A percentile compares a stretch with the other conserved stretches of the same genome.
Evolutionary conservation across 2,113 vertebrate genomes (phyloP).

Genomic region (Rhagologus leucostigma): DNA sequence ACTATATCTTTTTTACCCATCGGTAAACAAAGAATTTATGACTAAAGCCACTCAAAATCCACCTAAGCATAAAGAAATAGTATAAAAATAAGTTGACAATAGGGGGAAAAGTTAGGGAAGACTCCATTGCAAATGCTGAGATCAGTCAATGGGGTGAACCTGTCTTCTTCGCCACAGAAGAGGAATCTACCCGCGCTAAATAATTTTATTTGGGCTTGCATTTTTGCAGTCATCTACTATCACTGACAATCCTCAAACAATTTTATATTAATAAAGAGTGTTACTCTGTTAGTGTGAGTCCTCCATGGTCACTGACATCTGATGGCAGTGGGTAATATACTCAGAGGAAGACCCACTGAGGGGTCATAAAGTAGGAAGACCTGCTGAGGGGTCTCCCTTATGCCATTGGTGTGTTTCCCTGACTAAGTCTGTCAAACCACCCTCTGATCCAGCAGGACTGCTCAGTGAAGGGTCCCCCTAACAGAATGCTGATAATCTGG

Average conservation of each 20-base stretch:
- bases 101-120: neutral
- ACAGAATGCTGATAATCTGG: neutral
- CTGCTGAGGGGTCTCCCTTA: too few relatives aligned
- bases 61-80: neutral
- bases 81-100: neutral
- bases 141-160: neutral
- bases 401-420: neutral
- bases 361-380: neutral
- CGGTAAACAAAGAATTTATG: neutral
- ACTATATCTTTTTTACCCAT: neutral
- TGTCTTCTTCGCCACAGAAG: neutral
- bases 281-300: neutral
- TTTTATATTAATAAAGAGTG: neutral
- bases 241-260: rapidly evolving
- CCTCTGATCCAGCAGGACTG: neutral
- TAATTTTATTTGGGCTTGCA: neutral
- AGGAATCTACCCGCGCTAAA: neutral
- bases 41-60: neutral
- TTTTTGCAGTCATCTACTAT: neutral
- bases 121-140: neutral
- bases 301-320: neutral
- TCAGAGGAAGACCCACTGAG: neutral
- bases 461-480: too few relatives aligned
- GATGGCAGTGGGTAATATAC: neutral
- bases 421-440: neutral